Evolutionary conservation across 2,888 invertebrate species (phyloP), one percentile per base, ranked within the genome.

Genomic region (Taphrorychus bicolor): DNA sequence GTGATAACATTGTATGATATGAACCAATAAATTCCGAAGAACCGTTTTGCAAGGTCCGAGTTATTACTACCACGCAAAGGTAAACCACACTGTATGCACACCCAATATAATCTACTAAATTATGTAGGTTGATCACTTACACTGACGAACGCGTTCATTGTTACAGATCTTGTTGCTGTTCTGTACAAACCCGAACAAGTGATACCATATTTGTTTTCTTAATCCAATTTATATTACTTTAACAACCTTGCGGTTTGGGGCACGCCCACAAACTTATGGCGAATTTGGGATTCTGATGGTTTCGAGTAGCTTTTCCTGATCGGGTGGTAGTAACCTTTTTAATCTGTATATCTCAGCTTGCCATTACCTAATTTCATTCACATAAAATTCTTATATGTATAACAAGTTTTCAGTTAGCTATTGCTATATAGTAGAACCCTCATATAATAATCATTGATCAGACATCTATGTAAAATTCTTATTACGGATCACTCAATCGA

Each of bases 181-280:
- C 61, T 61, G 58, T 69, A 60, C 61, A 70, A 73, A 76, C 74
- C 75, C 73, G 75, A 74, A 76, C 73, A 72, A 76, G 74, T 76
- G 74, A 73, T 75, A 74, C 73, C 67, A 70, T 73, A 70, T 68
- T 66, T 61, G 61, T 61, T 69, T 59, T 56, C 68, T 70, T 68
- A 66, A 72, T 65, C 69, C 65, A 69, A 72, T 75, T 75, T 75
- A 75, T 75, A 75, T 66, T 48, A 24, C 57, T 67, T 66, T 70
- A 61, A 68, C 71, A 75, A 73, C 75, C 75, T 75, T 75, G 72
- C 49, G 52, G 40, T 54, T 48, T 69, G 73, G 72, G 70, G 70
- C 73, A 72, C 74, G 73, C 74, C 74, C 73, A 72, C 32, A 32
- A 32, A 32, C 18, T 51, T 18, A 18, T 23, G 18, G 19, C 19